Percentiles rank a stretch among this genome's conserved stretches.
Evolutionary conservation across 1,140 invertebrate genomes (phyloP).

Genomic region (Eulimnadia texana): DNA sequence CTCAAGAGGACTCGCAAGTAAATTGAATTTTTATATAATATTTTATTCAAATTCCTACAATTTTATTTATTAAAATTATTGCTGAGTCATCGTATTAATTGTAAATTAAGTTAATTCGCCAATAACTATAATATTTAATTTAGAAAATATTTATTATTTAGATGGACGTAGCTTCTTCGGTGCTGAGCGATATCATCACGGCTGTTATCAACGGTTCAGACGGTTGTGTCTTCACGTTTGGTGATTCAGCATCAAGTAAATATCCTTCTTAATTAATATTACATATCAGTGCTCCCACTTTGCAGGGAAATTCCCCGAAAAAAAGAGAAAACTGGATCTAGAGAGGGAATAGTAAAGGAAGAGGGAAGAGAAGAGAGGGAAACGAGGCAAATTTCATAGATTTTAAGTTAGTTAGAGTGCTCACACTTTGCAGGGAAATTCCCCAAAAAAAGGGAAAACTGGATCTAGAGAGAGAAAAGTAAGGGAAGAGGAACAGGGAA

Average conservation of each 20-base stretch:
- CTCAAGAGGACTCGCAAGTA: slow-evolving; percentile 80
- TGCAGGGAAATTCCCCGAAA: too few relatives aligned
- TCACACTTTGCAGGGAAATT: too few relatives aligned
- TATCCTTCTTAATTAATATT: too few relatives aligned
- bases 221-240: slow-evolving; percentile 81
- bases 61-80: not conserved
- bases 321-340: too few relatives aligned
- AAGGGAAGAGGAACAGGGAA: too few relatives aligned
- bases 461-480: too few relatives aligned
- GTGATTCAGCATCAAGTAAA: slow-evolving; percentile 79
- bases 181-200: slow-evolving; percentile 83
- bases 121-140: not conserved
- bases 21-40: too few relatives aligned
- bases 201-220: slow-evolving; percentile 86
- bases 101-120: not conserved
- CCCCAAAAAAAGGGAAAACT: too few relatives aligned
- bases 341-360: too few relatives aligned
- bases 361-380: too few relatives aligned
- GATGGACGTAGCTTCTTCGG: slow-evolving; percentile 77
- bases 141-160: slow-evolving; percentile 36
- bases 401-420: slow-evolving; percentile 22
- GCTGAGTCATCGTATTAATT: not conserved
- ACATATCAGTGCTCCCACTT: too few relatives aligned
- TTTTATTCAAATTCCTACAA: too few relatives aligned
- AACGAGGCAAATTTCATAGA: slow-evolving; percentile 77